Conservation (phyloP, 2,888 invertebrate genomes). For the Epirrhoe tristata region DNA sequence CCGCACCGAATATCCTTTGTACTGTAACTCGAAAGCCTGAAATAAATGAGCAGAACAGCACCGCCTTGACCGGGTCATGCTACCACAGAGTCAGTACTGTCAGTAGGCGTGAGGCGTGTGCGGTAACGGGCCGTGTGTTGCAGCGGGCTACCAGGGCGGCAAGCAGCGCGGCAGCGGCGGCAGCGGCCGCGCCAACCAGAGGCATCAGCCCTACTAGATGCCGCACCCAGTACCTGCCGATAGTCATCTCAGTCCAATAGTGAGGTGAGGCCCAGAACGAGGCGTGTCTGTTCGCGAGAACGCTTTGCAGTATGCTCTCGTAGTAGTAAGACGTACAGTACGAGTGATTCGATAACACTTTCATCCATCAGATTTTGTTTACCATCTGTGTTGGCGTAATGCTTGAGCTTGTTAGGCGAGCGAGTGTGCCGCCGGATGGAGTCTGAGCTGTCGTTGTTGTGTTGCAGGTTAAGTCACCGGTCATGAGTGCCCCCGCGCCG, state of each 20-base stretch:
- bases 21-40: conserved; percentile 1
- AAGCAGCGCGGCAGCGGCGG: conserved; percentile 93
- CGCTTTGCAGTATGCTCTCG: neutral
- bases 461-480: conserved; percentile 84
- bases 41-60: conserved; percentile 1
- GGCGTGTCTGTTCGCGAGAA: neutral
- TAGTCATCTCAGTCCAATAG: conserved; percentile 82
- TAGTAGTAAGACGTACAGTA: neutral
- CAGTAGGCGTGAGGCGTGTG: conserved; percentile 8
- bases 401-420: neutral
- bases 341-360: neutral
- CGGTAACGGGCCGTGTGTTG: conserved; percentile 55
- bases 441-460: conserved; percentile 27
- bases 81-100: neutral
- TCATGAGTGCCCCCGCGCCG: conserved; percentile 73
- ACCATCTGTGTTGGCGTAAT: conserved; percentile 9
- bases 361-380: conserved; percentile 1
- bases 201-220: conserved; percentile 94
- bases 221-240: conserved; percentile 71
- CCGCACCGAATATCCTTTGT: conserved; percentile 8
- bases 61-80: conserved; percentile 2
- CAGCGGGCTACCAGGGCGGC: conserved; percentile 91
- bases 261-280: conserved; percentile 63
- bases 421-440: neutral
- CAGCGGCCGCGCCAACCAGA: conserved; percentile 91